A percentile compares a stretch with the other conserved stretches of the same genome.
Evolutionary conservation across 2,113 vertebrate species (phyloP).

Genomic region (Rhea pennata): DNA sequence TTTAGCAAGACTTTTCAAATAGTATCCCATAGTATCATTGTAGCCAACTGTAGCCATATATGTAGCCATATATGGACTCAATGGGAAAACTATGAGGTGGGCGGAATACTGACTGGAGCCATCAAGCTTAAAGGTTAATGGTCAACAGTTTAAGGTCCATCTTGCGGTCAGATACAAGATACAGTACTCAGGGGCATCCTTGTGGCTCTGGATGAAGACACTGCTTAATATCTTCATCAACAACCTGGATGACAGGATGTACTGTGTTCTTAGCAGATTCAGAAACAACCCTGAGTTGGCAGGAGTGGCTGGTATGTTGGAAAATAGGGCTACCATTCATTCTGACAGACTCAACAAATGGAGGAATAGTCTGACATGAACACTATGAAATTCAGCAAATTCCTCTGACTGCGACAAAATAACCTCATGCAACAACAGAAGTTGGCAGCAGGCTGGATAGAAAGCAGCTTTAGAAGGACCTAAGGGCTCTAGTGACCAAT

Average conservation of each 20-base stretch:
- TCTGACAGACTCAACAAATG: not conserved
- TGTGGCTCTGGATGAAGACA: not conserved
- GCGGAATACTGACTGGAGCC: not conserved
- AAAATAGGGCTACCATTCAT: not conserved
- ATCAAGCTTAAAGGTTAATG: not conserved
- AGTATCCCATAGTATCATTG: not conserved
- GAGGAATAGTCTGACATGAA: not conserved
- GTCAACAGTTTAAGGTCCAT: not conserved
- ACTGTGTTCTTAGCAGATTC: not conserved
- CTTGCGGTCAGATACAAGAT: not conserved
- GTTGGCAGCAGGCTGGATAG: not conserved
- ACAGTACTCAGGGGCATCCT: not conserved
- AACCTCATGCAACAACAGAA: not conserved
- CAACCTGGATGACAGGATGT: not conserved
- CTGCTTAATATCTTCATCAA: not conserved
- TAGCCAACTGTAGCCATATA: not conserved
- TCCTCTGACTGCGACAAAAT: not conserved
- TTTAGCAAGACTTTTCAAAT: not conserved
- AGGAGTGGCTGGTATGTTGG: not conserved
- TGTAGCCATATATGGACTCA: not conserved
- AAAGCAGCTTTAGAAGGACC: not conserved
- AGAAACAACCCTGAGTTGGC: not conserved
- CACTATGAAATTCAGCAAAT: not conserved
- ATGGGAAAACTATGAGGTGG: not conserved
- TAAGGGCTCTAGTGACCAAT: not conserved